Base-by-base conservation (phyloP, 2,888 invertebrate species). In the Bombylius major region DNA sequence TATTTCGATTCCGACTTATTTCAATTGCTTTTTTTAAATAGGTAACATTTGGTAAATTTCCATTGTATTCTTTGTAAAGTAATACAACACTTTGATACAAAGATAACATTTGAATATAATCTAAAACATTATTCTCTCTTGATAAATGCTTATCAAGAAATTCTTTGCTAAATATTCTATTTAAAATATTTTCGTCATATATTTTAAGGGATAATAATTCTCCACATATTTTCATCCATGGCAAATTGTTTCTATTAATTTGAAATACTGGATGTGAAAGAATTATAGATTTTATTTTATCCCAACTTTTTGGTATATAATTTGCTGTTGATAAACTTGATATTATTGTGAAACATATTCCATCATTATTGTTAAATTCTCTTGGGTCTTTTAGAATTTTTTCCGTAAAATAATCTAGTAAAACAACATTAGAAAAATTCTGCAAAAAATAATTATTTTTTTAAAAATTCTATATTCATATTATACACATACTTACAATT, bases 301-400 rank as follows among this genome's bases (percentile, higher is more conserved):
- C 66, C 83, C 83, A 86, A 58, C 76, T 65, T 9, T 73, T 67
- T 0, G 86, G 83, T 31, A 76, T 78, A 66, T 80, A 83, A 70
- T 83, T 79, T 51, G 80, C 79, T 62, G 76, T 75, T 4, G 81
- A 75, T n/a, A 83, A 72, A 48, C 77, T 78, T 64, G 77, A 75
- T 48, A 82, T 70, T 63, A 83, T 74, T 44, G 71, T 71, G 58
- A 78, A 76, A 32, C 82, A 67, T 5, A 76, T 1, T 74, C 67
- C 39, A 77, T 70, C 4, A 73, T 75, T 14, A 70, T 65, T n/a
- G 70, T 62, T 13, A 82, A 44, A 65, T 0, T 71, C 63, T 0
- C 62, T 61, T 0, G 77, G 74, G 58, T 78, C 65, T 7, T 76
- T 65, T 1, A 72, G 69, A 1, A 78, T 77, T 54, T 75, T 69